Conservation (phyloP, 2,888 invertebrate genomes). For the Lasius fuliginosus region DNA sequence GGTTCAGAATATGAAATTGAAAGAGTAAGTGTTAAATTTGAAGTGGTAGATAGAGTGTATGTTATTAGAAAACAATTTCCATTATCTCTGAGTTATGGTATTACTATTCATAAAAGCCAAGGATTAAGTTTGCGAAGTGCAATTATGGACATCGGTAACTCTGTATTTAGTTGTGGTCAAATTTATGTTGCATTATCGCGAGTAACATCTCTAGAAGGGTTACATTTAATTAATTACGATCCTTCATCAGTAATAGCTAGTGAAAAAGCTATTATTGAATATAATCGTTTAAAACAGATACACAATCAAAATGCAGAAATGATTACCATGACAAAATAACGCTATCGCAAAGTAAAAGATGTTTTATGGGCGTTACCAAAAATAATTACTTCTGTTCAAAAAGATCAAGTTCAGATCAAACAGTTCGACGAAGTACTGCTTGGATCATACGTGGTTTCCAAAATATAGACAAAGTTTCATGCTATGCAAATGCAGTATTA, state of each 20-base stretch:
- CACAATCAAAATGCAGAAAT: neutral
- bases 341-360: neutral
- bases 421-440: neutral
- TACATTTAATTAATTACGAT: constrained; percentile 73
- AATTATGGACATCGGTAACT: constrained; percentile 69
- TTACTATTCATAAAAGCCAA: constrained; percentile 67
- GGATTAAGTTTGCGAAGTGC: constrained; percentile 57
- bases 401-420: neutral
- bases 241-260: constrained; percentile 44
- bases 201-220: constrained; percentile 64
- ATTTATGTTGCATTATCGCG: constrained; percentile 73
- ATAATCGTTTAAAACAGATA: neutral
- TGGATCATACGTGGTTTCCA: neutral
- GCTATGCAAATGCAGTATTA: neutral
- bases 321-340: neutral
- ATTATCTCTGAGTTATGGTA: constrained; percentile 71
- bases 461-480: constrained; percentile 9
- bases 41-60: constrained; percentile 65
- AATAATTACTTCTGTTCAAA: neutral
- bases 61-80: constrained; percentile 72
- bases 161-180: constrained; percentile 68
- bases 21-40: constrained; percentile 65
- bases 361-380: neutral
- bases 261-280: constrained; percentile 8
- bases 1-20: constrained; percentile 59